Evolutionary conservation across 2,888 invertebrate genomes (phyloP).

Genomic region (Trypoxylon attenuatum): DNA sequence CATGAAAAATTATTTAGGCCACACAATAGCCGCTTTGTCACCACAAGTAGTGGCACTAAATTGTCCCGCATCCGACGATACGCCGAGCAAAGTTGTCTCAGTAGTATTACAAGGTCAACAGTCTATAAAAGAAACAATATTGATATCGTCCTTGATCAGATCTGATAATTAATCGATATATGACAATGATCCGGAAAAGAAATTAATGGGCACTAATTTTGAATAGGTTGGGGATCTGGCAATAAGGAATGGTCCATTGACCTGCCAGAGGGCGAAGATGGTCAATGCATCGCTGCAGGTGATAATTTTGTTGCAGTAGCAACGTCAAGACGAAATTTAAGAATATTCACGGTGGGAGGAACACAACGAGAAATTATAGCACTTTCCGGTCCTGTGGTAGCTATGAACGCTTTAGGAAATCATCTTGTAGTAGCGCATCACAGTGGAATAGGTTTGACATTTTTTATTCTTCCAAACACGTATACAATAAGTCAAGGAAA

Average conservation of each 20-base stretch:
- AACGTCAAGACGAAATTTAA: slow-evolving; percentile 83
- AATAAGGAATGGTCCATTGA: slow-evolving; percentile 92
- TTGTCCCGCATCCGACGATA: slow-evolving; percentile 76
- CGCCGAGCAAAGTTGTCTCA: slow-evolving; percentile 77
- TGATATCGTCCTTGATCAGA: too few relatives aligned
- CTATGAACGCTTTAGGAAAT: slow-evolving; percentile 80
- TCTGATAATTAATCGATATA: too few relatives aligned
- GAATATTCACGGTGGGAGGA: slow-evolving; percentile 91
- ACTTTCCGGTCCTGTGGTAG: slow-evolving; percentile 84
- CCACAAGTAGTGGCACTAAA: slow-evolving; percentile 87
- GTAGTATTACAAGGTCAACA: slow-evolving; percentile 65
- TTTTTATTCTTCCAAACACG: background rate
- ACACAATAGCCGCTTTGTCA: slow-evolving; percentile 92
- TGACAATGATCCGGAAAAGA: too few relatives aligned
- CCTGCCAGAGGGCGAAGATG: slow-evolving; percentile 87
- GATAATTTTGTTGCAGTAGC: slow-evolving; percentile 86
- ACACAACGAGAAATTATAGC: slow-evolving; percentile 87
- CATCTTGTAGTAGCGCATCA: slow-evolving; percentile 83
- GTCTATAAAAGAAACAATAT: too few relatives aligned
- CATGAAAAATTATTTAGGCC: slow-evolving; percentile 88
- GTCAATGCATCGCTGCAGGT: slow-evolving; percentile 80
- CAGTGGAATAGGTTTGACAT: slow-evolving; percentile 75
- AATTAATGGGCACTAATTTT: slow-evolving; percentile 1
- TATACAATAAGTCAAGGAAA: background rate
- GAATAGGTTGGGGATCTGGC: slow-evolving; percentile 77